These are phyloP conservation scores for Amphipyra tragopoginis DNA, from an alignment of 2,888 invertebrate species.

Conservation along the genomic window DNA sequence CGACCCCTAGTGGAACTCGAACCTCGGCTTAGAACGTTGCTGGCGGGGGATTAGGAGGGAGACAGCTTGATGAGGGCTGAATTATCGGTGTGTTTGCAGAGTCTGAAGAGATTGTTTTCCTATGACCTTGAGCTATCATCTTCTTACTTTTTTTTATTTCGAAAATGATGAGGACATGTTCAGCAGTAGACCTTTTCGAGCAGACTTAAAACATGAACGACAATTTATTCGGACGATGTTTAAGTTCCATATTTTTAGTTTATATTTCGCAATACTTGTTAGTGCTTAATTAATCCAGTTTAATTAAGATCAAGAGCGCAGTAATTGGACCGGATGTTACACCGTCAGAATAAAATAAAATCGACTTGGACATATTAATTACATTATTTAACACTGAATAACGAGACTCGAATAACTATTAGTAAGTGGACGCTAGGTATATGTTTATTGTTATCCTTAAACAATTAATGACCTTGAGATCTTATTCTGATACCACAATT, in stretches of 20 bases:
- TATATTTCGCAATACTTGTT: background rate
- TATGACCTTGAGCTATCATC: too few species aligned
- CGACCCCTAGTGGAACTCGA: too few species aligned
- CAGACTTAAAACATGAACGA: too few species aligned
- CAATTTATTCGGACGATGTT: background rate
- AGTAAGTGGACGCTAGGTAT: conserved; percentile 15
- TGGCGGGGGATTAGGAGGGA: too few species aligned
- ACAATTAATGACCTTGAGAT: conserved; percentile 32
- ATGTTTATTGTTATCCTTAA: conserved; percentile 15
- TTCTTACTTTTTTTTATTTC: too few species aligned
- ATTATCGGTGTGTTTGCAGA: too few species aligned
- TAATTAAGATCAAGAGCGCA: conserved; percentile 26
- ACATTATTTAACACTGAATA: conserved; percentile 31
- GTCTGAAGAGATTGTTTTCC: too few species aligned
- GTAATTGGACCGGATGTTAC: conserved; percentile 37
- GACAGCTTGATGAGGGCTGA: too few species aligned
- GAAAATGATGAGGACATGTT: too few species aligned
- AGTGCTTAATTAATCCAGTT: conserved; percentile 24
- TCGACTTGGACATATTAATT: conserved; percentile 44
- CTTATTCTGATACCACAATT: conserved; percentile 23
- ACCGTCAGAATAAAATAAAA: conserved; percentile 45
- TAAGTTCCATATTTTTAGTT: background rate
- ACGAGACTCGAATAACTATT: conserved; percentile 19
- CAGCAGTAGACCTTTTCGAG: too few species aligned
- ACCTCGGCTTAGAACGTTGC: too few species aligned